Conservation (phyloP, 2,797 vertebrate species). For the Spea hammondii region DNA sequence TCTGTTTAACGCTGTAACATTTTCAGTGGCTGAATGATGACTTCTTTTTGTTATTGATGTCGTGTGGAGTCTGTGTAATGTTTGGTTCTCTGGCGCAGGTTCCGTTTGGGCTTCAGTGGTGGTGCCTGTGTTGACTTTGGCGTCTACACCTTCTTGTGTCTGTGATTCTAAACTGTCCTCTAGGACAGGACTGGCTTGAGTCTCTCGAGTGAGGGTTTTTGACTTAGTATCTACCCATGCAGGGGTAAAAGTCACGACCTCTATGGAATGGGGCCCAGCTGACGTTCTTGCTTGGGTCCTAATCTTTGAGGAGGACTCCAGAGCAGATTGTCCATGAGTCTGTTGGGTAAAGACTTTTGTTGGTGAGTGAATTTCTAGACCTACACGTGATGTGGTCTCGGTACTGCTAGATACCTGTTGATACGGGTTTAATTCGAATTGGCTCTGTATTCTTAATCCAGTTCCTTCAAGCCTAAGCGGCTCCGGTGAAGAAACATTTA, state of each 20-base stretch:
- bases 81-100: background rate
- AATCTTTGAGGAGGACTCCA: background rate
- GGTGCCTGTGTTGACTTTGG: background rate
- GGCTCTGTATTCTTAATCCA: background rate
- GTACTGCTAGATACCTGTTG: background rate
- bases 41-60: background rate
- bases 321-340: background rate
- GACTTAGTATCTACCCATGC: background rate
- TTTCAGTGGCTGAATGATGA: slow-evolving; percentile 1
- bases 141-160: background rate
- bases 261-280: too few relatives aligned
- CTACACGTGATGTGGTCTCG: background rate
- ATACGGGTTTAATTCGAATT: background rate
- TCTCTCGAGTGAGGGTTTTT: background rate
- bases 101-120: background rate
- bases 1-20: background rate
- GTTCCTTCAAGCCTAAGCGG: background rate
- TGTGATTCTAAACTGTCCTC: too few relatives aligned
- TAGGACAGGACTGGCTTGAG: background rate
- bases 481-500: background rate
- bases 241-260: too few relatives aligned
- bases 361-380: background rate
- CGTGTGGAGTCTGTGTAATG: too few relatives aligned
- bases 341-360: background rate
- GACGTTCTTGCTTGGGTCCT: background rate